Evolutionary conservation across 1,140 invertebrate genomes (phyloP).

Genomic region (Nomia melanderi): DNA sequence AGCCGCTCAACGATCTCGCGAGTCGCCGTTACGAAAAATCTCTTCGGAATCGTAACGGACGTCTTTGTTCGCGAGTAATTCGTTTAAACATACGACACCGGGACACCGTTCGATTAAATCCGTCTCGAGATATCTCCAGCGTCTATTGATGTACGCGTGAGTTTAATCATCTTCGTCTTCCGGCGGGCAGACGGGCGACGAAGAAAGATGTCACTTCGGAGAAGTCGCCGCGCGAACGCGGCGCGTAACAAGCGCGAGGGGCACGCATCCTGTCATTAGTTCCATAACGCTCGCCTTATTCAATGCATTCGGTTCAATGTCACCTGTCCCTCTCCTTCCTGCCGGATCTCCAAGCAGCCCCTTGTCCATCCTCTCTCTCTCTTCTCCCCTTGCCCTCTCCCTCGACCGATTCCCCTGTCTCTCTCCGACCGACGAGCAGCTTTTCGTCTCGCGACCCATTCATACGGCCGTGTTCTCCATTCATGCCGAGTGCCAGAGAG

Average conservation of each 20-base stretch:
- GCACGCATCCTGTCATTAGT: constrained; percentile 77
- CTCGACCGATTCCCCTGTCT: constrained; percentile 15
- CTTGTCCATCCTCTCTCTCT: constrained; percentile 29
- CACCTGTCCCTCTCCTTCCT: constrained; percentile 70
- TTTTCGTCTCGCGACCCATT: constrained; percentile 63
- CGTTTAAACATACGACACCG: too few relatives aligned
- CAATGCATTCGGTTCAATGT: constrained; percentile 79
- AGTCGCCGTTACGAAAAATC: too few relatives aligned
- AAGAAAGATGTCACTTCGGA: constrained; percentile 29
- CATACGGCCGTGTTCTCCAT: constrained; percentile 61
- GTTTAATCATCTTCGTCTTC: neutral
- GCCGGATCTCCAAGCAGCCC: constrained; percentile 49
- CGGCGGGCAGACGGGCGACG: neutral
- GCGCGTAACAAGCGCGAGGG: constrained; percentile 57
- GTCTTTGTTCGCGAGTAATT: too few relatives aligned
- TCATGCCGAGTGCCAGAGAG: constrained; percentile 65
- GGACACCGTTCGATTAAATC: neutral
- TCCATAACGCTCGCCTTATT: constrained; percentile 73
- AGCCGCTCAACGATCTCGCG: neutral
- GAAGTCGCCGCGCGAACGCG: constrained; percentile 40
- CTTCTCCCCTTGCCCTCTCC: neutral
- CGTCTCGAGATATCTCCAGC: neutral
- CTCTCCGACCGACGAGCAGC: constrained; percentile 32
- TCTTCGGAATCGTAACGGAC: too few relatives aligned
- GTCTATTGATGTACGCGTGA: neutral